Conservation (phyloP, 2,888 invertebrate species). For the Agonum fuliginosum region DNA sequence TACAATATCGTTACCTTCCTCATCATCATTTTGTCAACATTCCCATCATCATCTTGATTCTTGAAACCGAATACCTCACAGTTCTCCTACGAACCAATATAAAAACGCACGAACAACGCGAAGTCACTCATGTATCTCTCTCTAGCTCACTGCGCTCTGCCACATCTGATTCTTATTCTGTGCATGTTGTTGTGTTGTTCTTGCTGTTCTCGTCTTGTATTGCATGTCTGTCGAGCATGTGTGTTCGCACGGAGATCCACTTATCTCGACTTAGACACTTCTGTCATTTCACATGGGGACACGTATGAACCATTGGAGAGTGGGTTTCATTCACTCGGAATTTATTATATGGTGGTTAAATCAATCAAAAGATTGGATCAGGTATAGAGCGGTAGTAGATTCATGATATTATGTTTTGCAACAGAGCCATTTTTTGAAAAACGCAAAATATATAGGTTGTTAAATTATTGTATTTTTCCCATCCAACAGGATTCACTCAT, state of each 20-base stretch:
- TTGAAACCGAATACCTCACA: slow-evolving; percentile 17
- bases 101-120: slow-evolving; percentile 7
- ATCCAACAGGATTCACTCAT: too few species aligned
- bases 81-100: slow-evolving; percentile 27
- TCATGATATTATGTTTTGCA: too few species aligned
- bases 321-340: neutral
- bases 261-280: slow-evolving; percentile 28
- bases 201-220: slow-evolving; percentile 4
- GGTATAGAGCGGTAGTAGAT: too few species aligned
- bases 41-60: neutral
- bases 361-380: too few species aligned
- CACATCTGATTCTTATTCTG: neutral
- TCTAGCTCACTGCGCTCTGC: neutral
- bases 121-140: slow-evolving; percentile 15
- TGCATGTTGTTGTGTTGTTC: slow-evolving; percentile 3
- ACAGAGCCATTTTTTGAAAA: too few species aligned
- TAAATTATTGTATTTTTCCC: too few species aligned
- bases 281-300: slow-evolving; percentile 7
- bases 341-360: neutral
- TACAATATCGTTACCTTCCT: too few species aligned
- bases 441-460: too few species aligned
- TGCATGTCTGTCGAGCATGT: slow-evolving; percentile 8
- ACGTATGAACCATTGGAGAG: neutral
- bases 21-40: slow-evolving; percentile 6
- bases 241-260: slow-evolving; percentile 39